Percentiles rank a stretch among this genome's conserved stretches.
Evolutionary conservation across 1,140 invertebrate genomes (phyloP).

Genomic region (Maniola jurtina): DNA sequence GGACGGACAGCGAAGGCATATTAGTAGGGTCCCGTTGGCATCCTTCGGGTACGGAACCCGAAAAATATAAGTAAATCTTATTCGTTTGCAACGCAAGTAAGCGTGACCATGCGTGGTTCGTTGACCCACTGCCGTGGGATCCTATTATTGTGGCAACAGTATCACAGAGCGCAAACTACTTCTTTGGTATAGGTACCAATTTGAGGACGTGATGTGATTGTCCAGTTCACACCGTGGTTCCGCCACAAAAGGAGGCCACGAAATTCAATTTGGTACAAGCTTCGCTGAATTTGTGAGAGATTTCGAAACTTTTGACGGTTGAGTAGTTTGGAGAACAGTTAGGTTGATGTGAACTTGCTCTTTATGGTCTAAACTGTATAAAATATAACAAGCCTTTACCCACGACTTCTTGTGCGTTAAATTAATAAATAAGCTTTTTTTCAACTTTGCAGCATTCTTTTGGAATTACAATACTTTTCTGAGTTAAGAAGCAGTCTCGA

Average conservation of each 20-base stretch:
- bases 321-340: slow-evolving; percentile 4
- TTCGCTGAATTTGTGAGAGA: neutral
- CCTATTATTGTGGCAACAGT: slow-evolving; percentile 60
- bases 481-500: too few relatives aligned
- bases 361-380: neutral
- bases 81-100: slow-evolving; percentile 45
- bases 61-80: neutral
- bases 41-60: neutral
- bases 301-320: slow-evolving; percentile 13
- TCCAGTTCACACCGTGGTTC: slow-evolving; percentile 17
- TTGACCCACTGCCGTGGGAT: slow-evolving; percentile 46
- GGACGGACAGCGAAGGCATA: too few relatives aligned
- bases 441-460: too few relatives aligned
- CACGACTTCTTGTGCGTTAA: too few relatives aligned
- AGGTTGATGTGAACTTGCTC: neutral
- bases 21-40: too few relatives aligned
- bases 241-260: slow-evolving; percentile 23
- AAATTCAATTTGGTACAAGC: slow-evolving; percentile 38
- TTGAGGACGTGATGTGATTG: slow-evolving; percentile 23
- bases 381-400: neutral
- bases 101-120: slow-evolving; percentile 56
- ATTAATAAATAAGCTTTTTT: too few relatives aligned
- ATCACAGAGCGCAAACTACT: slow-evolving; percentile 46
- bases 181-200: slow-evolving; percentile 39
- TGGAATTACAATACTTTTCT: too few relatives aligned